Conservation (phyloP, 2,888 invertebrate species). For the Apantesis nais region DNA sequence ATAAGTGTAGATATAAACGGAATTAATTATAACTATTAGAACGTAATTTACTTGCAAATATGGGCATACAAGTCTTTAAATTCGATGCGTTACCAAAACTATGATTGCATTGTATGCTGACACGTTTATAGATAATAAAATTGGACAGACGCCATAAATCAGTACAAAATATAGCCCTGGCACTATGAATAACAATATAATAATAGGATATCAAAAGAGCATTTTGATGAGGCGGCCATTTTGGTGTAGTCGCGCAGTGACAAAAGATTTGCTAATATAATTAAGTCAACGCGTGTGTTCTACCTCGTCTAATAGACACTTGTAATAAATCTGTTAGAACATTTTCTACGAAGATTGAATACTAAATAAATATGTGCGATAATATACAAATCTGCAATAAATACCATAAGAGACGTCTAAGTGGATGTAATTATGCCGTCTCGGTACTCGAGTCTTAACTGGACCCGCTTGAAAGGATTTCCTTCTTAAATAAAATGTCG, state of each 20-base stretch:
- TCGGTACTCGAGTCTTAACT: neutral
- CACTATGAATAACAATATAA: constrained; percentile 42
- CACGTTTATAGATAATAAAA: constrained; percentile 34
- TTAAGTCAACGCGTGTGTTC: constrained; percentile 34
- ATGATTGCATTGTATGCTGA: constrained; percentile 33
- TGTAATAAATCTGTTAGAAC: constrained; percentile 17
- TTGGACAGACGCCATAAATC: constrained; percentile 39
- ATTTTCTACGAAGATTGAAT: constrained; percentile 2
- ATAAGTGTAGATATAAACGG: constrained; percentile 29
- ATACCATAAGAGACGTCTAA: neutral
- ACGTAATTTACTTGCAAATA: constrained; percentile 29
- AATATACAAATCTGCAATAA: neutral
- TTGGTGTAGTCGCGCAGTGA: constrained; percentile 14
- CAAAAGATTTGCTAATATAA: constrained; percentile 27
- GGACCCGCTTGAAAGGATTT: neutral
- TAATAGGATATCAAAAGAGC: constrained; percentile 14
- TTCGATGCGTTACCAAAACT: constrained; percentile 10
- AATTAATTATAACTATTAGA: constrained; percentile 34
- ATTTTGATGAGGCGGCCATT: constrained; percentile 28
- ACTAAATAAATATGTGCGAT: neutral
- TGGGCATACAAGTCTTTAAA: constrained; percentile 6
- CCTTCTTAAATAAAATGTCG: neutral
- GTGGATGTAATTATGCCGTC: neutral
- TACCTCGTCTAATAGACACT: constrained; percentile 19
- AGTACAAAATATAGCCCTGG: constrained; percentile 29